Base-by-base conservation (phyloP, 2,888 invertebrate species). In the Atethmia centrago region DNA sequence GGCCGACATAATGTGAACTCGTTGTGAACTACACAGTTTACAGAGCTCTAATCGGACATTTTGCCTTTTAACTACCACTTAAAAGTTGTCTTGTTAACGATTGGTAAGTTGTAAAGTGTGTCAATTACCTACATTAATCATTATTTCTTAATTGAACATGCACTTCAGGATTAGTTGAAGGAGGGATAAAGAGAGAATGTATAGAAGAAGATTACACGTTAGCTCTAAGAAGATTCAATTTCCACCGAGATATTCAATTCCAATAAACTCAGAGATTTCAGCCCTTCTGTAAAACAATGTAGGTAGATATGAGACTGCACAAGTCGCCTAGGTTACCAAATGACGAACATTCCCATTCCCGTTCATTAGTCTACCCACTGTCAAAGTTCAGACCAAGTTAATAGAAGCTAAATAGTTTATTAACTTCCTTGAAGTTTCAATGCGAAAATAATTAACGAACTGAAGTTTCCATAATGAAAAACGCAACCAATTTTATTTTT, bases 1-100 rank as follows among this genome's bases (percentile, higher is more conserved):
- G 92, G 89, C 88, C 90, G 78, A 79, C 87, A 87, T 90, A 85
- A 89, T 88, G 87, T 89, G 84, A 81, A 87, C 87, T 89, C 87
- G 80, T 71, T 83, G 77, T 83, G 79, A 82, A 81, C 81, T 84
- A 83, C 85, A 82, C 80, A 83, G 87, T 86, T 88, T 90, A 88
- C 90, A 89, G 84, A 83, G 86, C 84, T 77, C 87, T 89, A 88
- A 90, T 91, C 88, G 85, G 80, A 82, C 85, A 85, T 89, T 90
- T 88, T 87, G 77, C 84, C 83, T 82, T 86, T 89, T 89, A 89
- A 89, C 87, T 87, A 79, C 82, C 87, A 89, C 87, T 90, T 88
- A 85, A 86, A 79, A 85, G 79, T 84, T 82, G 82, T 77, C 83
- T 87, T 83, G 85, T 80, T 82, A 77, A 58, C 61, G 61, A 84